Evolutionary conservation across 2,113 vertebrate species (phyloP).

Genomic region (Poicephalus gulielmi): DNA sequence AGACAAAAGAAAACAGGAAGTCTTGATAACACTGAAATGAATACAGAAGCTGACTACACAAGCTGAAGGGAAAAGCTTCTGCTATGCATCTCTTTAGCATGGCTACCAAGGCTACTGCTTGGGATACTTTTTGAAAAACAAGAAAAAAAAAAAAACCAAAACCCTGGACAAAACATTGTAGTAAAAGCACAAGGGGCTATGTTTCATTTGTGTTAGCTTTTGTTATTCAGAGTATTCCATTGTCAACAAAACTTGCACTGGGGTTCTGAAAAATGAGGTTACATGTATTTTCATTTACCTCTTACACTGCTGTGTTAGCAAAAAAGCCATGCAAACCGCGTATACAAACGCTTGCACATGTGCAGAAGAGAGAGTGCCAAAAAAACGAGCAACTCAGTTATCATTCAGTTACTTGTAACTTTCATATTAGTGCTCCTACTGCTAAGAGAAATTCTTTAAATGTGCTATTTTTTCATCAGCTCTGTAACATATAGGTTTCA

Average conservation of each 20-base stretch:
- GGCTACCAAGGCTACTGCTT: not conserved
- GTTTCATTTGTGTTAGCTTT: not conserved
- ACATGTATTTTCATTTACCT: not conserved
- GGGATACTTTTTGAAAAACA: not conserved
- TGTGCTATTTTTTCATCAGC: not conserved
- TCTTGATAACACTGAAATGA: not conserved
- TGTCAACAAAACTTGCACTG: not conserved
- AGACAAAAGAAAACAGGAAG: not conserved
- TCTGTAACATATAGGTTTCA: not conserved
- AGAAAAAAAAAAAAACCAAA: no score
- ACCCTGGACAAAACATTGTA: not conserved
- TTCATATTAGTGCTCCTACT: not conserved
- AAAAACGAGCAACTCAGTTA: not conserved
- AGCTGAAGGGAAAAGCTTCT: not conserved
- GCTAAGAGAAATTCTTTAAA: not conserved
- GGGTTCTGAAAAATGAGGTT: not conserved
- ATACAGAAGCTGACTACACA: not conserved
- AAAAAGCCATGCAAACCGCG: not conserved
- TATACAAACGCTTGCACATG: accelerated
- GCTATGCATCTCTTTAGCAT: not conserved
- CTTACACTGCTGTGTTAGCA: not conserved
- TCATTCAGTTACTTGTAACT: not conserved
- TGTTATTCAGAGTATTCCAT: not conserved
- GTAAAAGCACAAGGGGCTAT: not conserved
- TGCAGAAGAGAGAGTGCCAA: not conserved